Percentiles rank a stretch among this genome's conserved stretches.
Evolutionary conservation across 2,113 vertebrate species (phyloP).

Genomic region (Scomber scombrus): DNA sequence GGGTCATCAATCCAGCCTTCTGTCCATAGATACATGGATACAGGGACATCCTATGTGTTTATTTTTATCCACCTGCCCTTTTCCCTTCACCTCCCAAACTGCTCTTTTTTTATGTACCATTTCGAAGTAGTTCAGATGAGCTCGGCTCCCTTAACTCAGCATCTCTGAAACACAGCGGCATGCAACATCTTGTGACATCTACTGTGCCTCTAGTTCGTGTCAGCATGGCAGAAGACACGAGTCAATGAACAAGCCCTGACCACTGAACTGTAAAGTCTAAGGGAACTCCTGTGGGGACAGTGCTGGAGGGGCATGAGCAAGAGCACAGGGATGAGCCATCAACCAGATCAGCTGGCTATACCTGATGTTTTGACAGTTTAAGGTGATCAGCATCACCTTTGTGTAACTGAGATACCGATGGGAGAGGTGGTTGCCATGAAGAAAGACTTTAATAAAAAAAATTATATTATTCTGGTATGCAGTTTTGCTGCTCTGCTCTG

Average conservation of each 20-base stretch:
- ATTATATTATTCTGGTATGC: neutral
- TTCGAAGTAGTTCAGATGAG: slow-evolving; percentile 29
- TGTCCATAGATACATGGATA: neutral
- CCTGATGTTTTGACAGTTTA: slow-evolving; percentile 53
- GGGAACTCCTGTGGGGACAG: slow-evolving; percentile 51
- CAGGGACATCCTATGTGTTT: neutral
- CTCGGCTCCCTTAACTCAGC: slow-evolving; percentile 43
- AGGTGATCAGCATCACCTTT: slow-evolving; percentile 37
- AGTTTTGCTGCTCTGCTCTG: neutral
- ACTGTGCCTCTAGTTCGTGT: slow-evolving; percentile 59
- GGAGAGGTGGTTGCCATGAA: neutral
- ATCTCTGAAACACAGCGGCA: slow-evolving; percentile 43
- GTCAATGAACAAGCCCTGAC: slow-evolving; percentile 66
- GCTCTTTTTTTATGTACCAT: slow-evolving; percentile 9
- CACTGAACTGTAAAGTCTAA: slow-evolving; percentile 63
- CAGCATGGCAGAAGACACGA: slow-evolving; percentile 57
- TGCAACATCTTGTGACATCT: slow-evolving; percentile 64
- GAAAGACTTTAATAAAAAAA: too few species aligned
- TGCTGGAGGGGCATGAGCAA: slow-evolving; percentile 16
- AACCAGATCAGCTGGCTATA: slow-evolving; percentile 29
- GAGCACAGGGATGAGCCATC: slow-evolving; percentile 26
- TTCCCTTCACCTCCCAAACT: slow-evolving; percentile 19
- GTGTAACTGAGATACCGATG: slow-evolving; percentile 12
- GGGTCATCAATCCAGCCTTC: neutral
- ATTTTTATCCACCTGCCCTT: slow-evolving; percentile 18